These are phyloP conservation scores for Ennomos erosarius DNA, from an alignment of 2,888 invertebrate genomes.

Conservation along the genomic window DNA sequence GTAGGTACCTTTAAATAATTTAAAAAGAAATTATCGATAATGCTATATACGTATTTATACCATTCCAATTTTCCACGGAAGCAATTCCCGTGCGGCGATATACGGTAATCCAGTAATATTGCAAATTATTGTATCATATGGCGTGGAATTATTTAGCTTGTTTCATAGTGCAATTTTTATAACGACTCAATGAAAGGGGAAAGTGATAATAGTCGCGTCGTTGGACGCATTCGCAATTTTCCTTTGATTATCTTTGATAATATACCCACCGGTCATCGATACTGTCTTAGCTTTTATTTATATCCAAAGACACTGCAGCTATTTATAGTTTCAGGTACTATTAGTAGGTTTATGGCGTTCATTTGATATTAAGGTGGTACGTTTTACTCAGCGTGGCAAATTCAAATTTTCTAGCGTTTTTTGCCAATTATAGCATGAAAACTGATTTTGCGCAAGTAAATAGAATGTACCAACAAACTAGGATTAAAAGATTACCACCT, in stretches of 20 bases:
- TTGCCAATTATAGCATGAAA: no score
- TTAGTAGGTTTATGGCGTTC: no score
- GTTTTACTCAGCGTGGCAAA: no score
- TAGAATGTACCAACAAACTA: no score
- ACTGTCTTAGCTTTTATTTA: slow-evolving; percentile 1
- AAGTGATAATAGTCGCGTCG: slow-evolving; percentile 18
- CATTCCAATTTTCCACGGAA: slow-evolving; percentile 37
- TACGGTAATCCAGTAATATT: slow-evolving; percentile 42
- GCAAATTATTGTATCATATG: slow-evolving; percentile 54
- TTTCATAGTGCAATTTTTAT: slow-evolving; percentile 58
- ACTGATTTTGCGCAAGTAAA: no score
- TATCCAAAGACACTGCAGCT: background rate
- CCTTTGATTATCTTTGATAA: slow-evolving; percentile 8
- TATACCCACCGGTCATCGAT: background rate
- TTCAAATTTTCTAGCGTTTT: no score
- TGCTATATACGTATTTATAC: slow-evolving; percentile 5
- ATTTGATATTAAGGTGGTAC: no score
- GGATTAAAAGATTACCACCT: no score
- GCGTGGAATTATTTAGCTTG: slow-evolving; percentile 55
- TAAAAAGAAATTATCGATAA: slow-evolving; percentile 33
- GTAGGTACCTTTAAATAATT: slow-evolving; percentile 20
- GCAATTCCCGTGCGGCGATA: slow-evolving; percentile 46
- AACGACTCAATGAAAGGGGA: slow-evolving; percentile 55
- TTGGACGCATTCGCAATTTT: slow-evolving; percentile 1
- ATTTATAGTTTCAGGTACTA: no score